Evolutionary conservation across 2,113 vertebrate genomes (phyloP), one percentile per base, ranked within the genome.

Genomic region (Indri indri): DNA sequence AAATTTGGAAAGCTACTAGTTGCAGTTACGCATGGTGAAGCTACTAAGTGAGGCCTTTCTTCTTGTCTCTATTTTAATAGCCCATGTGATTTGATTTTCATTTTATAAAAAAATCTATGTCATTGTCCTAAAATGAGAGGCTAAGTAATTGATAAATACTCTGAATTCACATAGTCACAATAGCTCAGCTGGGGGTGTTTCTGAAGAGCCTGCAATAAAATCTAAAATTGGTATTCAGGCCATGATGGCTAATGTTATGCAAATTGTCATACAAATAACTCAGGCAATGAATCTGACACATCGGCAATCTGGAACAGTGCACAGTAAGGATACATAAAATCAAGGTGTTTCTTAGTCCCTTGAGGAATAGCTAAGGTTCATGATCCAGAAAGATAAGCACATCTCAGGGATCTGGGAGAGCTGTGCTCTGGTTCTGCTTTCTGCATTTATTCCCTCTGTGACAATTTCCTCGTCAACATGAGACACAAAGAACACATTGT

Each of bases 241-340:
- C 54, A 18, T 77, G 85, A 88, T 79, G 61, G 57, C 42, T 93
- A 85, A 96, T 81, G 42, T 70, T 81, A 97, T 88, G 86, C 88
- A 88, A 95, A 96, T 94, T 94, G 63, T 63, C 82, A 86, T 59
- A 86, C 71, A 96, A 91, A 94, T 92, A 96, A 96, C 54, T 93
- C 70, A 34, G 80, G 68, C 86, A 92, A 52, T 85, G 88, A 90
- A 81, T 37, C 80, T 88, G 71, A 92, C 71, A 81, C 37, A 50
- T n/a, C 4, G 25, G 54, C 92, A 94, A 4, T 94, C 66, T 76
- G 85, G 65, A 97, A 82, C 54, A 82, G 27, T 47, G 88, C 45
- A 71, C 73, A 89, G 23, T 86, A 89, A 96, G 82, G 74, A 83
- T 30, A 86, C 83, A 81, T 85, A 86, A 97, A 97, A 94, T 88